These are phyloP conservation scores for Cyprinodon diabolis DNA, from an alignment of 2,797 vertebrate species.

Conservation along the genomic window DNA sequence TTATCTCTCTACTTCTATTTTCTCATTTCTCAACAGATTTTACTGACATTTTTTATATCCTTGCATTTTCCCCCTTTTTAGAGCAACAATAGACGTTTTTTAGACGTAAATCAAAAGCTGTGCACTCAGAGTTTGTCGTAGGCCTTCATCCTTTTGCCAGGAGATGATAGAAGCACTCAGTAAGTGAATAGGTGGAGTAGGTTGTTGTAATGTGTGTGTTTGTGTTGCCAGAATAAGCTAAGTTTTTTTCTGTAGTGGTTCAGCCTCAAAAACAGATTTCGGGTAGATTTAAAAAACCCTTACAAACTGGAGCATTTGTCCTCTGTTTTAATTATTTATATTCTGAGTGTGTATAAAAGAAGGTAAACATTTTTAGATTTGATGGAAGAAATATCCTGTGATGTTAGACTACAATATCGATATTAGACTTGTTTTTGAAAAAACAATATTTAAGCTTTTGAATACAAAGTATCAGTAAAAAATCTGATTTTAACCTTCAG, in stretches of 20 bases:
- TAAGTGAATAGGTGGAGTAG: constrained; percentile 53
- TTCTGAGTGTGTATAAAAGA: constrained; percentile 20
- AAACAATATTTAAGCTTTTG: background rate
- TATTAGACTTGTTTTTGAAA: no score
- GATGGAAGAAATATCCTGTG: no score
- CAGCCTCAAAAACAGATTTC: constrained; percentile 45
- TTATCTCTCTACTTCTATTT: constrained; percentile 53
- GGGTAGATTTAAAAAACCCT: constrained; percentile 38
- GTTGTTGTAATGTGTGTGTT: constrained; percentile 6
- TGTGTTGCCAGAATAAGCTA: constrained; percentile 42
- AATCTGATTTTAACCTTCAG: no score
- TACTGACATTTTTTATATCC: constrained; percentile 1
- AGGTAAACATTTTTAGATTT: constrained; percentile 39
- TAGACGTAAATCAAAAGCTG: constrained; percentile 69
- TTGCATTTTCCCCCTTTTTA: constrained; percentile 36
- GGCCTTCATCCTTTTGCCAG: constrained; percentile 67
- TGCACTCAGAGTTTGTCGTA: constrained; percentile 71
- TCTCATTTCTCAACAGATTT: constrained; percentile 38
- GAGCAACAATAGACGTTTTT: constrained; percentile 55
- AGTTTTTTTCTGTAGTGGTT: constrained; percentile 34
- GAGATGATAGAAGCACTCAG: constrained; percentile 55
- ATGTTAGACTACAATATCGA: no score
- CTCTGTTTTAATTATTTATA: constrained; percentile 17
- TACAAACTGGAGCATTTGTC: constrained; percentile 32
- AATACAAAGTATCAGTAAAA: background rate